Evolutionary conservation across 2,888 invertebrate genomes (phyloP), one percentile per base, ranked within the genome.

Genomic region (Exocentrus adspersus): DNA sequence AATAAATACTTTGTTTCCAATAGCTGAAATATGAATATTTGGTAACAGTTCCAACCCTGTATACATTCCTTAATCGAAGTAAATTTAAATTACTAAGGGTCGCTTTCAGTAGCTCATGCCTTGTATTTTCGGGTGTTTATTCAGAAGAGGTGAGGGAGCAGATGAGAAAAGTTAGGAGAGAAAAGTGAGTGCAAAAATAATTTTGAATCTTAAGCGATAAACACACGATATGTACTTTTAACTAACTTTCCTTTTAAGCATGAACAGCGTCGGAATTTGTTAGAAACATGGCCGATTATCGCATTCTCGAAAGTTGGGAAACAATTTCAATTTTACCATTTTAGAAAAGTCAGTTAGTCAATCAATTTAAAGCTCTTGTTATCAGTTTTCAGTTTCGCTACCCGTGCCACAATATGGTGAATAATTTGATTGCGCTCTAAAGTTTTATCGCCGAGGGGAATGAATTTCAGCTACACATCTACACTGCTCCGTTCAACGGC

Each of bases 391-490:
- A 73, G 77, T 79, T 77, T 72, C 72, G 75, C 74, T 75, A 75
- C 70, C 70, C 75, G 73, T 72, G 75, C 77, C 77, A 77, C 78
- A 78, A 78, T 78, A 79, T 77, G 78, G 78, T 77, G 78, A 80
- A 79, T 81, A 80, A 80, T 81, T 80, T 77, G 79, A 80, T 81
- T 78, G 77, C 74, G 77, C 74, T 75, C 73, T 74, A 78, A 80
- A 80, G 77, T 80, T 80, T 80, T 79, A 79, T 79, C 76, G 77
- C 65, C 70, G 70, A 70, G 77, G 76, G 75, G 76, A 78, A 78
- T 76, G 76, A 78, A 79, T 79, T 78, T 77, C 73, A 70, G 72
- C 72, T 74, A 74, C 76, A 73, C 70, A 74, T 72, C 71, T 71
- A 71, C 69, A 60, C 53, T 68, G 68, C 71, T 72, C 71, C 65